Percentiles rank a stretch among this genome's conserved stretches.
Conservation (phyloP, 2,888 invertebrate genomes). For the Tethea ocularis region DNA sequence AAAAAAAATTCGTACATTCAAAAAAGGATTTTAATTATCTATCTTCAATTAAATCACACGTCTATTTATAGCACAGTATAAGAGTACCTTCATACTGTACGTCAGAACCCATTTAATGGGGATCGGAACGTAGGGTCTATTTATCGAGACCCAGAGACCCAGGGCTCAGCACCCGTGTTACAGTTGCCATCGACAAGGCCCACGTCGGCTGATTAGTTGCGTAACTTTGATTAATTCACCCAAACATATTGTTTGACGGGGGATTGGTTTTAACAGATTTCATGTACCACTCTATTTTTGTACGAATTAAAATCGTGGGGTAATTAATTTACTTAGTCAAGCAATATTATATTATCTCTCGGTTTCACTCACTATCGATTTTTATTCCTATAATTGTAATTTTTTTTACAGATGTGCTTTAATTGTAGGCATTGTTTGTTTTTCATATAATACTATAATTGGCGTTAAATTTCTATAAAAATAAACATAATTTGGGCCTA, state of each 20-base stretch:
- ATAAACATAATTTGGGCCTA: too few relatives aligned
- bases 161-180: constrained; percentile 5
- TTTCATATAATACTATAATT: too few relatives aligned
- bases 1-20: too few relatives aligned
- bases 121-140: constrained; percentile 8
- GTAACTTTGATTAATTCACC: constrained; percentile 22
- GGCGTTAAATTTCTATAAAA: too few relatives aligned
- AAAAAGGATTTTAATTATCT: too few relatives aligned
- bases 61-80: not conserved
- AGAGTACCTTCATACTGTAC: not conserved
- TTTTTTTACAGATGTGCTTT: too few relatives aligned
- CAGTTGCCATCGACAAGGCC: constrained; percentile 7
- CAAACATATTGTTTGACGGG: constrained; percentile 14
- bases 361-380: too few relatives aligned
- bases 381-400: too few relatives aligned
- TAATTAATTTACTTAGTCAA: too few relatives aligned
- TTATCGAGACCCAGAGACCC: not conserved
- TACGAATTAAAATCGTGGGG: not conserved
- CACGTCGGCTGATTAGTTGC: not conserved
- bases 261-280: not conserved
- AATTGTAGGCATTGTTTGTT: too few relatives aligned
- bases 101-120: constrained; percentile 6
- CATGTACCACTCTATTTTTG: not conserved
- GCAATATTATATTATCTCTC: too few relatives aligned
- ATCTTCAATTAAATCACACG: not conserved